A percentile compares a stretch with the other conserved stretches of the same genome.
phyloP scores from a whole-genome alignment of 2,797 vertebrate genomes.

The Sebastes dallii region DNA sequence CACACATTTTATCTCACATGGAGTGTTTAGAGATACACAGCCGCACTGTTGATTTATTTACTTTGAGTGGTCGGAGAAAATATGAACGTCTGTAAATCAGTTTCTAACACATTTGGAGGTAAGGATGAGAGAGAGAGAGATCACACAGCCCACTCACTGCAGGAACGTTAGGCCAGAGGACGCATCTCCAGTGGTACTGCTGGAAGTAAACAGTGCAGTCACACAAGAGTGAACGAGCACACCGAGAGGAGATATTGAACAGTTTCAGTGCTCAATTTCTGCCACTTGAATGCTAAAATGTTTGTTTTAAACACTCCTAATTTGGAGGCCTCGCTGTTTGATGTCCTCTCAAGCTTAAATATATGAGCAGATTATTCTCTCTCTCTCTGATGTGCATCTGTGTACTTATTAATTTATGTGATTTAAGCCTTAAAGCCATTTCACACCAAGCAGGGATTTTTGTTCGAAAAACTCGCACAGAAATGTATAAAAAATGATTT shows the following conservation, averaged over 20 bases:
- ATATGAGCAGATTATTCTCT: neutral
- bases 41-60: constrained; percentile 25
- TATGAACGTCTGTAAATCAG: constrained; percentile 22
- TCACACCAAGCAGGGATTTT: no score
- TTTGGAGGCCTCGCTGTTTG: neutral
- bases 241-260: neutral
- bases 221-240: neutral
- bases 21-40: neutral
- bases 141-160: constrained; percentile 40
- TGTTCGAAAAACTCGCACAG: no score
- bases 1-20: neutral
- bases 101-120: constrained; percentile 10
- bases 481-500: no score
- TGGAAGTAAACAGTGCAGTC: constrained; percentile 28
- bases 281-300: neutral
- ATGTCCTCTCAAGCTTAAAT: neutral
- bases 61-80: neutral
- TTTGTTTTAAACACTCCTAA: neutral
- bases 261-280: neutral
- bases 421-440: neutral
- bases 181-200: constrained; percentile 15
- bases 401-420: neutral
- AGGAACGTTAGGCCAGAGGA: constrained; percentile 29
- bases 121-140: neutral
- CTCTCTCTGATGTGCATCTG: neutral